phyloP scores from a whole-genome alignment of 1,140 invertebrate genomes.

The Lasaia peninsularis region DNA sequence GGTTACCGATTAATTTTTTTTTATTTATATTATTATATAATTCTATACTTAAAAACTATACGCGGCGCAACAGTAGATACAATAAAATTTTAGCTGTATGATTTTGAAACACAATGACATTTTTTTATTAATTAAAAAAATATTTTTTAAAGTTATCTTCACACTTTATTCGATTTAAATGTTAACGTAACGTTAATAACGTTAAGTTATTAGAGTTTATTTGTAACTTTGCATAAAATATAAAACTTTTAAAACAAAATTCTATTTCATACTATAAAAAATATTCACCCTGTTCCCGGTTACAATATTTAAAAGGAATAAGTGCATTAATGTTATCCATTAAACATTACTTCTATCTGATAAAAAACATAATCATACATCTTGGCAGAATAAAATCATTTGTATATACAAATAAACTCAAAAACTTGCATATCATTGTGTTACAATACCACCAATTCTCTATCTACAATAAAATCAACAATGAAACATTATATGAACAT shows the following conservation, averaged over 20 bases:
- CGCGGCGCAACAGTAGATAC: constrained; percentile 56
- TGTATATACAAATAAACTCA: not conserved
- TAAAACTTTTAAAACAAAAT: too few relatives aligned
- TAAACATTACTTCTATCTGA: too few relatives aligned
- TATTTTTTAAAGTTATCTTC: too few relatives aligned
- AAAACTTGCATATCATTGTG: not conserved
- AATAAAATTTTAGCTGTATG: constrained; percentile 23
- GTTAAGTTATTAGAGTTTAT: too few relatives aligned
- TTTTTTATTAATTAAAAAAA: constrained; percentile 34
- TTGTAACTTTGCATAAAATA: too few relatives aligned
- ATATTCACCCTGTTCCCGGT: too few relatives aligned
- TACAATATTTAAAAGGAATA: too few relatives aligned
- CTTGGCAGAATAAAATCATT: not conserved
- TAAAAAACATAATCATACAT: too few relatives aligned
- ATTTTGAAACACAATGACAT: constrained; percentile 17
- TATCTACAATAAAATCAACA: constrained; percentile 61
- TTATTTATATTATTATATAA: constrained; percentile 52
- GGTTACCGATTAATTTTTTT: constrained; percentile 74
- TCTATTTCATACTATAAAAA: too few relatives aligned
- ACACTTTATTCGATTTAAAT: too few relatives aligned
- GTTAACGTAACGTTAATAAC: too few relatives aligned
- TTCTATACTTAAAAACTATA: constrained; percentile 48
- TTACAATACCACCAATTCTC: constrained; percentile 17
- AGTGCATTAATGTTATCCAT: too few relatives aligned
- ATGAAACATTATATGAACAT: constrained; percentile 62